These are phyloP conservation scores for Phorcus lineatus DNA, from an alignment of 2,888 invertebrate species.

Conservation along the genomic window DNA sequence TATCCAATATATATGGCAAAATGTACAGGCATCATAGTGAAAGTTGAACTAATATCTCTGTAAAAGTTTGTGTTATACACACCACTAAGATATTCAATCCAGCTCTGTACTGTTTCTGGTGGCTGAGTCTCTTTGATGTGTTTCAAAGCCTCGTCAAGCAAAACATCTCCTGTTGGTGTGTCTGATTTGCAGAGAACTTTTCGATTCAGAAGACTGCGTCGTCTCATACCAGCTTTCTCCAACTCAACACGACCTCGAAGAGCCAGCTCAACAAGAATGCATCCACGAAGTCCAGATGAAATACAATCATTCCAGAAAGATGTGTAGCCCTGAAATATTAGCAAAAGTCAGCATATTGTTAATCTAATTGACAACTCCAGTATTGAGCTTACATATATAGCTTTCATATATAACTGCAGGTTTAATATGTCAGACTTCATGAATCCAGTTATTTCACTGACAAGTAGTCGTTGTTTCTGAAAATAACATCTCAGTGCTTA, in stretches of 20 bases:
- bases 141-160: slow-evolving; percentile 91
- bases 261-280: slow-evolving; percentile 97
- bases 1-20: too few relatives aligned
- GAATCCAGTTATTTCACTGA: background rate
- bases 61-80: slow-evolving; percentile 64
- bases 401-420: background rate
- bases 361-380: background rate
- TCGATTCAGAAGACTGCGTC: slow-evolving; percentile 89
- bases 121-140: slow-evolving; percentile 99
- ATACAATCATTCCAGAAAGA: slow-evolving; percentile 99
- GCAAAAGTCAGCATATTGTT: background rate
- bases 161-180: slow-evolving; percentile 96
- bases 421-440: background rate
- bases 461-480: too few relatives aligned
- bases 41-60: too few relatives aligned
- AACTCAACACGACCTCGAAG: slow-evolving; percentile 95
- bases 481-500: too few relatives aligned
- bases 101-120: slow-evolving; percentile 96
- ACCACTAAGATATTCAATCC: slow-evolving; percentile 99
- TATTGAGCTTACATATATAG: background rate
- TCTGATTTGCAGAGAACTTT: slow-evolving; percentile 86
- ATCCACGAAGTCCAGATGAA: slow-evolving; percentile 97
- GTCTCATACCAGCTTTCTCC: slow-evolving; percentile 95
- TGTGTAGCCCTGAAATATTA: slow-evolving; percentile 74
- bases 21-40: too few relatives aligned